Percentiles rank a stretch among this genome's conserved stretches.
These are phyloP conservation scores for Druon quercuslanigerum DNA, from an alignment of 1,140 invertebrate genomes.

Conservation along the genomic window DNA sequence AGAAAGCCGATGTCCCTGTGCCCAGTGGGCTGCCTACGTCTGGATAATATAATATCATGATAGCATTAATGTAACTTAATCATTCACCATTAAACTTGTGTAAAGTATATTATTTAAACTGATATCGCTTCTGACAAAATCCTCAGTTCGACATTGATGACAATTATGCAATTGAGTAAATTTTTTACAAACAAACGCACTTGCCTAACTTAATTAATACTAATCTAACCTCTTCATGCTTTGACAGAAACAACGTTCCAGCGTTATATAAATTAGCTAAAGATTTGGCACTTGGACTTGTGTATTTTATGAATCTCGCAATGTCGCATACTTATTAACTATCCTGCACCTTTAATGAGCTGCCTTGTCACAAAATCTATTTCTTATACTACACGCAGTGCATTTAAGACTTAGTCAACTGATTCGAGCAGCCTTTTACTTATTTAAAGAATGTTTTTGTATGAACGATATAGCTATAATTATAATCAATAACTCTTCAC, in stretches of 20 bases:
- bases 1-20: too few species aligned
- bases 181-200: slow-evolving; percentile 13
- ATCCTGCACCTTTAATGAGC: slow-evolving; percentile 30
- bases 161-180: slow-evolving; percentile 6
- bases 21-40: too few species aligned
- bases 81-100: too few species aligned
- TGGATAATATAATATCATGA: too few species aligned
- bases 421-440: neutral
- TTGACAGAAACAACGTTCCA: slow-evolving; percentile 8
- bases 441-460: slow-evolving; percentile 11
- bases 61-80: too few species aligned
- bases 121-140: slow-evolving; percentile 1
- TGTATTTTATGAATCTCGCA: slow-evolving; percentile 63
- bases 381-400: neutral
- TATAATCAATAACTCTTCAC: neutral
- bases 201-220: slow-evolving; percentile 6
- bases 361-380: neutral
- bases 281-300: slow-evolving; percentile 71
- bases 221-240: slow-evolving; percentile 9
- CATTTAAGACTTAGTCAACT: neutral
- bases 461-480: neutral
- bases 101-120: neutral
- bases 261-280: slow-evolving; percentile 63
- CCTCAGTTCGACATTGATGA: slow-evolving; percentile 14
- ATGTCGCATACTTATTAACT: slow-evolving; percentile 43